Evolutionary conservation across 2,797 vertebrate genomes (phyloP), one percentile per base, ranked within the genome.

Genomic region (Amniataba percoides): DNA sequence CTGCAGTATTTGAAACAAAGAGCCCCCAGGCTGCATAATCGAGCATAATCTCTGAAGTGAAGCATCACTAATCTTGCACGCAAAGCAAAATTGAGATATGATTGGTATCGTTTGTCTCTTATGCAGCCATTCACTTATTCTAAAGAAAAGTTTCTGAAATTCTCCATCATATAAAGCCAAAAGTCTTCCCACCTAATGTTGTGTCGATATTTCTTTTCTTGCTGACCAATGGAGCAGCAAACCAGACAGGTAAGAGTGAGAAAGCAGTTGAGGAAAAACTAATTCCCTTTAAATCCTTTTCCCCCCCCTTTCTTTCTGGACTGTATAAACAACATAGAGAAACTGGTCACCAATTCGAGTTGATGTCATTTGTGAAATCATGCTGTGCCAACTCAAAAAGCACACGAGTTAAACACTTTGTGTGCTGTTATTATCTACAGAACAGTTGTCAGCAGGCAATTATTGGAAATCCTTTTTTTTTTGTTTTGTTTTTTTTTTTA

Each of bases 211-310:
- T 95, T 90, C 92, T 92, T 87, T 89, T 93, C 92, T 94, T 97
- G 96, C 97, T 95, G 92, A 96, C 96, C 95, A 95, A 96, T 96
- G 98, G 97, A 99, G 96, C 96, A 99, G 98, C 96, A 99, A 99
- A 96, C 98, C 98, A 84, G 98, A 99, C 97, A 99, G 98, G 98
- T 99, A 97, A 99, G 97, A 94, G 31, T 51, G 52, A 82, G 72
- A 78, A 71, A 82, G 27, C 78, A 45, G 34, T 34, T 51, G 15
- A 77, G 63, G 63, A 42, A 66, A 60, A 74, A 63, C 69, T n/a
- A 87, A 77, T 74, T 67, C 64, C 61, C 52, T 74, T 70, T n/a
- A 55, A 73, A 58, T 4, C 39, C n/a, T 1, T 63, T 51, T 69
- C 15, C 23, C 49, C 5, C 18, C 5, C 5, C 27, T 31, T 72